phyloP scores from a whole-genome alignment of 2,113 vertebrate species.

The Limnothrissa miodon region DNA sequence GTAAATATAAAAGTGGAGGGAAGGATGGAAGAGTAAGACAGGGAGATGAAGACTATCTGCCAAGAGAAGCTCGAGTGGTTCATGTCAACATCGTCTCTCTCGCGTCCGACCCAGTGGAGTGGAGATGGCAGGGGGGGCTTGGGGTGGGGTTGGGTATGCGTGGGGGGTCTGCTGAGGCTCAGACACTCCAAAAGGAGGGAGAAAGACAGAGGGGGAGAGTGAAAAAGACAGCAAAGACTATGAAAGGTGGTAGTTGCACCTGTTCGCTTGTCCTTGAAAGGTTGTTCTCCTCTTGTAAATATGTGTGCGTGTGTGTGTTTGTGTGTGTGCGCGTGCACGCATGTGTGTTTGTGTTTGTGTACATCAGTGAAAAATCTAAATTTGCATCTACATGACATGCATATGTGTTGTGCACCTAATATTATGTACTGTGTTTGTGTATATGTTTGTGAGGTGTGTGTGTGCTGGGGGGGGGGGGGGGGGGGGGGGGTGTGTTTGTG shows the following conservation, averaged over 20 bases:
- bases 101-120: not conserved
- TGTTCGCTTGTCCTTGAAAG: not conserved
- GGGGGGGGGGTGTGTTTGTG: slow-evolving; percentile 37
- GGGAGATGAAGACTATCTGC: not conserved
- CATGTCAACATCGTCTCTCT: not conserved
- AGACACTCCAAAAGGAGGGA: slow-evolving; percentile 30
- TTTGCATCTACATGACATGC: too few species aligned
- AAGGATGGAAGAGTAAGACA: not conserved
- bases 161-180: slow-evolving; percentile 1
- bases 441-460: slow-evolving; percentile 24
- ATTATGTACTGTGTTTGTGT: not conserved
- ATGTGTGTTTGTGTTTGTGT: not conserved
- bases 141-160: not conserved
- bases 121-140: not conserved
- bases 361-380: not conserved
- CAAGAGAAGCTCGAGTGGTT: not conserved
- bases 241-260: not conserved
- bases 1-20: not conserved
- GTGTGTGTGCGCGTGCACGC: too few species aligned
- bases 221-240: not conserved
- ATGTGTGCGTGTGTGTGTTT: not conserved
- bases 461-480: too few species aligned
- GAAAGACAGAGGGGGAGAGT: slow-evolving; percentile 36
- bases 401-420: too few species aligned
- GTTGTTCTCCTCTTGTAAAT: not conserved